Conservation (phyloP, 2,888 invertebrate species). For the Phorcus lineatus region DNA sequence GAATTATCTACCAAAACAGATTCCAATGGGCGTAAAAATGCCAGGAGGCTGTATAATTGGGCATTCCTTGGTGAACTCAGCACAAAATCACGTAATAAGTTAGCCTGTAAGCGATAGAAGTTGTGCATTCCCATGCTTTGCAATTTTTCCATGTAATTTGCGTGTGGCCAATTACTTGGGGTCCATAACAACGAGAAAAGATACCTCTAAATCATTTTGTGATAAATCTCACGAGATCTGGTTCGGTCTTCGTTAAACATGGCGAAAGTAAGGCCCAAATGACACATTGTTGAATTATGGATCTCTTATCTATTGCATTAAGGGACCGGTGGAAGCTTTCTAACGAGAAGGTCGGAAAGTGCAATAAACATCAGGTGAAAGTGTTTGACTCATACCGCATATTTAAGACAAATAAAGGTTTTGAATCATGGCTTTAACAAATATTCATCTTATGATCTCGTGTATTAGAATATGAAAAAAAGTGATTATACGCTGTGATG, state of each 20-base stretch:
- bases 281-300: slow-evolving; percentile 4
- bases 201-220: neutral
- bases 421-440: too few relatives aligned
- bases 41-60: too few relatives aligned
- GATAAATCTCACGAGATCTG: neutral
- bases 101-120: too few relatives aligned
- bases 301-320: neutral
- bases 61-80: too few relatives aligned
- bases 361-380: neutral
- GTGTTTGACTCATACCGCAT: neutral
- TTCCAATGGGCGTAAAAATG: too few relatives aligned
- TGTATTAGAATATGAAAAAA: too few relatives aligned
- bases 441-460: too few relatives aligned
- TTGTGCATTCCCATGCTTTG: too few relatives aligned
- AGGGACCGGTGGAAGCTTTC: neutral
- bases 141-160: neutral
- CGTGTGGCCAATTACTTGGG: neutral
- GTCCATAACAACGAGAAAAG: neutral
- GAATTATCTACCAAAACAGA: too few relatives aligned
- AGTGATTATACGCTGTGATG: too few relatives aligned
- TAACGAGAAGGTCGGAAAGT: neutral
- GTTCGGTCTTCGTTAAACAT: neutral
- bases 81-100: too few relatives aligned
- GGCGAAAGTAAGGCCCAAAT: neutral
- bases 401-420: neutral